phyloP scores from a whole-genome alignment of 2,888 invertebrate genomes.

The Tenthredo notha region DNA sequence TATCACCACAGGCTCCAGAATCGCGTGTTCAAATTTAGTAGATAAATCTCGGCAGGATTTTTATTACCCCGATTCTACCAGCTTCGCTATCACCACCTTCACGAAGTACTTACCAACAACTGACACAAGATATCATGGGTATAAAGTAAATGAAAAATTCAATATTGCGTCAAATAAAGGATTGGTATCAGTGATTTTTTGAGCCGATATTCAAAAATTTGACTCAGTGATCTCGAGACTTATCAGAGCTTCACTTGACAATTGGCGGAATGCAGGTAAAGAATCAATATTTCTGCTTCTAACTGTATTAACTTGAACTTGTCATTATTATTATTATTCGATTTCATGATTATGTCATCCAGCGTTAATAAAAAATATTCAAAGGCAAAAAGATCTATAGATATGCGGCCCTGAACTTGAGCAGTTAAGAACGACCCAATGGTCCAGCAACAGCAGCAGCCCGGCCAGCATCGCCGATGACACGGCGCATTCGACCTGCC shows the following conservation, averaged over 20 bases:
- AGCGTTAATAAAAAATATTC: neutral
- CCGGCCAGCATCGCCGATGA: slow-evolving; percentile 59
- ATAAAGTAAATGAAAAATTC: neutral
- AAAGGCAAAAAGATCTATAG: neutral
- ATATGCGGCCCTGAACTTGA: slow-evolving; percentile 6
- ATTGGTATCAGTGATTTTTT: neutral
- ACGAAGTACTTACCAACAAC: neutral
- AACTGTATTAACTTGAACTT: neutral
- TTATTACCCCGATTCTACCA: slow-evolving; percentile 27
- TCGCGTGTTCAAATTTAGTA: slow-evolving; percentile 46
- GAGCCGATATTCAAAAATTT: neutral
- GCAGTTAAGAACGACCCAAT: neutral
- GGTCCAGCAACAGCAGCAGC: slow-evolving; percentile 32
- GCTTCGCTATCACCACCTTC: neutral
- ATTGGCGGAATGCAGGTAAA: neutral
- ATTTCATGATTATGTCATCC: neutral
- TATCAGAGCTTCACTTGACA: neutral
- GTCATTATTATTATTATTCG: neutral
- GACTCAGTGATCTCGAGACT: neutral
- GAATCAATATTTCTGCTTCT: neutral
- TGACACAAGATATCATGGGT: neutral
- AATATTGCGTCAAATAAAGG: neutral
- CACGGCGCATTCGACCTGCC: slow-evolving; percentile 64
- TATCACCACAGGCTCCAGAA: slow-evolving; percentile 33
- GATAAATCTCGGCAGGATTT: slow-evolving; percentile 35